These are phyloP conservation scores for Agrochola litura DNA, from an alignment of 2,888 invertebrate genomes.

Conservation along the genomic window DNA sequence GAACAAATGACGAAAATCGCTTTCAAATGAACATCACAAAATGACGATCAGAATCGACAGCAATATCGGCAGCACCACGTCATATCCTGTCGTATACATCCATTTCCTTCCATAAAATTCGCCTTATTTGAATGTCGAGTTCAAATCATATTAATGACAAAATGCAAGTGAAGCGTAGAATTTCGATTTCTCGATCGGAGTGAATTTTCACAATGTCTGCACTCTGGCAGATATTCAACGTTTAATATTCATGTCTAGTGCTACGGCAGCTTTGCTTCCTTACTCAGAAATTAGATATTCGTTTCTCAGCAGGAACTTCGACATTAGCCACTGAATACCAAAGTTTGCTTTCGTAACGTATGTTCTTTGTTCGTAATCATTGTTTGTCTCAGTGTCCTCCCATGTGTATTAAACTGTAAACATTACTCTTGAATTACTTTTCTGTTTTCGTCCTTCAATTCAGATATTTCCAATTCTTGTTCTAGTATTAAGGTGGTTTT, in stretches of 20 bases:
- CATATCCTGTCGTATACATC: conserved; percentile 57
- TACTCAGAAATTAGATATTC: conserved; percentile 83
- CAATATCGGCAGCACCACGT: conserved; percentile 54
- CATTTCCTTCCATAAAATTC: conserved; percentile 61
- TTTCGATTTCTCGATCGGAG: conserved; percentile 83
- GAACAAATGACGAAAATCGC: conserved; percentile 31
- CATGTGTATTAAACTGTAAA: conserved; percentile 23
- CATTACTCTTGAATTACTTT: conserved; percentile 25
- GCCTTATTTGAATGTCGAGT: conserved; percentile 74
- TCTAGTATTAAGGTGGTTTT: conserved; percentile 3
- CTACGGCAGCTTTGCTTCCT: conserved; percentile 79
- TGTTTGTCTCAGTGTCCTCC: conserved; percentile 39
- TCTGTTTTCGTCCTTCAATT: conserved; percentile 22
- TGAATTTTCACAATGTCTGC: conserved; percentile 85
- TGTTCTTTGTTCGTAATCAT: conserved; percentile 63
- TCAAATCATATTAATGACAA: conserved; percentile 85
- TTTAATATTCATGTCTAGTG: conserved; percentile 85
- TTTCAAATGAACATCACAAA: conserved; percentile 36
- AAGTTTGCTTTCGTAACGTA: conserved; percentile 63
- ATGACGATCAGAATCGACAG: conserved; percentile 30
- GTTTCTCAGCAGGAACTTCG: conserved; percentile 76
- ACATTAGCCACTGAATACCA: conserved; percentile 71
- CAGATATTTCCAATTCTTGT: conserved; percentile 11
- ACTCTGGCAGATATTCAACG: conserved; percentile 80
- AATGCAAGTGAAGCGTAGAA: conserved; percentile 82